Conservation (phyloP, 92 coral and sea anemone genomes). For the Umimayanthus chanpuru region DNA sequence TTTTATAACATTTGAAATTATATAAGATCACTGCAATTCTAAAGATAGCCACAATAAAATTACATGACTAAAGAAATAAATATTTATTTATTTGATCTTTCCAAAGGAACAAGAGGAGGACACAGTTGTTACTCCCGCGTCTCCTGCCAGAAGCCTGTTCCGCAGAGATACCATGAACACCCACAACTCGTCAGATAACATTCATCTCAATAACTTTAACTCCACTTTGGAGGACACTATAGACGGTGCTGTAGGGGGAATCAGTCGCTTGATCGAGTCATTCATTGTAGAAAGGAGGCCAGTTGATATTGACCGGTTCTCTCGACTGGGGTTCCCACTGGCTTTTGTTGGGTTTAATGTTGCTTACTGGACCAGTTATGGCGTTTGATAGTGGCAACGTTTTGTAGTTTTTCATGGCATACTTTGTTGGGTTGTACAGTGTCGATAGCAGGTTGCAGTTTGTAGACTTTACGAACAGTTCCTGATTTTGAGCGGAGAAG, state of each 20-base stretch:
- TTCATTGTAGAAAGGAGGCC: conserved; percentile 20
- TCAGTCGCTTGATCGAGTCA: conserved; percentile 16
- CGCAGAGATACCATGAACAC: not conserved
- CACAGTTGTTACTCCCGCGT: conserved; percentile 27
- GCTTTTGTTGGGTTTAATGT: conserved; percentile 84
- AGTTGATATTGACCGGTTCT: conserved; percentile 68
- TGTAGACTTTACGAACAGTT: no score
- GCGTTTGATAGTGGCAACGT: not conserved
- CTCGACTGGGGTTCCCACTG: conserved; percentile 86
- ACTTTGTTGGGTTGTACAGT: not conserved
- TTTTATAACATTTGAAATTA: no score
- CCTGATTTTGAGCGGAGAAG: no score
- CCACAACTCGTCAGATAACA: conserved; percentile 20
- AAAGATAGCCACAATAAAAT: no score
- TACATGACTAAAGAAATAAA: not conserved
- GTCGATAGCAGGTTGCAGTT: not conserved
- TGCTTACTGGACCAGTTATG: conserved; percentile 85
- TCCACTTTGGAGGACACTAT: conserved; percentile 3
- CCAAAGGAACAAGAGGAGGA: conserved; percentile 25
- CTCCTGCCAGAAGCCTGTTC: conserved; percentile 28
- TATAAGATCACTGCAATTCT: no score
- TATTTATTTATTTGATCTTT: not conserved
- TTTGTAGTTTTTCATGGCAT: not conserved
- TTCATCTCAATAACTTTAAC: not conserved
- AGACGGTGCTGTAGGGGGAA: conserved; percentile 12